phyloP scores from a whole-genome alignment of 30 jellyfish, hydroid and myxozoan genomes.

The Calvadosia cruxmelitensis region DNA sequence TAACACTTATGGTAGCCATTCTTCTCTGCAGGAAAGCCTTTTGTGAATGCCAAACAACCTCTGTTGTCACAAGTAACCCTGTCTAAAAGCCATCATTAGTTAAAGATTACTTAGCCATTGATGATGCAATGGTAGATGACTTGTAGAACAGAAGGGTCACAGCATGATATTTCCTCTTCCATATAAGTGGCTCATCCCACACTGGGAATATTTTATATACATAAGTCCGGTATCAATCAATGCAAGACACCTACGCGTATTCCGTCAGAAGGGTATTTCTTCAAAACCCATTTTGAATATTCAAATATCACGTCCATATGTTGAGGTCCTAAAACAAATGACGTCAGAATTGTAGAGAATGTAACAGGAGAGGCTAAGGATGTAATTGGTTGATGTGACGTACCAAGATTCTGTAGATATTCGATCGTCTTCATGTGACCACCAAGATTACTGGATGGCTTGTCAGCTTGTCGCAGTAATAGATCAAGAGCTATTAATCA shows the following conservation, averaged over 20 bases:
- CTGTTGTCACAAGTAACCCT: too few relatives aligned
- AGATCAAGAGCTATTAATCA: slow-evolving; percentile 51
- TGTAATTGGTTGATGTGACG: neutral
- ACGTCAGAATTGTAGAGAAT: too few relatives aligned
- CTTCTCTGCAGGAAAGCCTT: too few relatives aligned
- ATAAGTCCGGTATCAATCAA: too few relatives aligned
- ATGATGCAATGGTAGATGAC: neutral
- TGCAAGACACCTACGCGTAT: slow-evolving; percentile 9
- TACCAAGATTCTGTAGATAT: slow-evolving; percentile 61
- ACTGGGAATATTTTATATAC: too few relatives aligned
- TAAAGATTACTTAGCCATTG: too few relatives aligned
- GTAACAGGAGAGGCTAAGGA: neutral
- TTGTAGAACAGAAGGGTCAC: neutral
- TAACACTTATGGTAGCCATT: too few relatives aligned
- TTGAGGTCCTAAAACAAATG: slow-evolving; percentile 51
- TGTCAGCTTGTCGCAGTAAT: slow-evolving; percentile 69
- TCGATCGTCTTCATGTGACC: slow-evolving; percentile 68
- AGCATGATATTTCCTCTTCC: too few relatives aligned
- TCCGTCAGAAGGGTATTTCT: slow-evolving; percentile 68
- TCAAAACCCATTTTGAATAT: slow-evolving; percentile 71
- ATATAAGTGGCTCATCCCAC: too few relatives aligned
- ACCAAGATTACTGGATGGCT: slow-evolving; percentile 40
- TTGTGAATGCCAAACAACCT: too few relatives aligned
- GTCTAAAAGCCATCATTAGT: too few relatives aligned
- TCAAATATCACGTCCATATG: slow-evolving; percentile 46